These are phyloP conservation scores for Napeogenes inachia DNA, from an alignment of 2,888 invertebrate genomes.

Conservation along the genomic window DNA sequence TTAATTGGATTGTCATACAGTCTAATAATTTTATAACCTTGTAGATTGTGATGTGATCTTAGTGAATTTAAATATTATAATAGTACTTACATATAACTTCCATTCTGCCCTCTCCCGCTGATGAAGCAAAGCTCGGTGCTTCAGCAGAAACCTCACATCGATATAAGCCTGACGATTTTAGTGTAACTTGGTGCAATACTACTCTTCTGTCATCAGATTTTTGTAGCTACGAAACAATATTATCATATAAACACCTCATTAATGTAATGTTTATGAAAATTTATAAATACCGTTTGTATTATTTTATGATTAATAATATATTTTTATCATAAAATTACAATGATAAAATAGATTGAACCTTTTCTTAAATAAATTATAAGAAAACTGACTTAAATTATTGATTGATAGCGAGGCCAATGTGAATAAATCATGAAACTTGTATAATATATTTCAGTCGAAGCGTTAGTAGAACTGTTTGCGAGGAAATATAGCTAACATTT, in stretches of 20 bases:
- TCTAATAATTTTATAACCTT: too few relatives aligned
- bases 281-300: neutral
- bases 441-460: neutral
- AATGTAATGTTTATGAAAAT: neutral
- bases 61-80: slow-evolving; percentile 9
- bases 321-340: neutral
- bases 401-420: neutral
- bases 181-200: slow-evolving; percentile 80
- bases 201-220: slow-evolving; percentile 83
- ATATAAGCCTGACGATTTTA: slow-evolving; percentile 84
- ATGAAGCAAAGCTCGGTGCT: slow-evolving; percentile 86
- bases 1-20: too few relatives aligned
- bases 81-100: slow-evolving; percentile 86
- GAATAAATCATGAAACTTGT: neutral
- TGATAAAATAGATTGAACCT: neutral
- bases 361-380: neutral
- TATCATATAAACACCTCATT: neutral
- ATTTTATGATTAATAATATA: neutral
- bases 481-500: neutral
- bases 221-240: slow-evolving; percentile 69
- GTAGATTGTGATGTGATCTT: too few relatives aligned
- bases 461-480: neutral
- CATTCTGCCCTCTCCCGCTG: slow-evolving; percentile 85
- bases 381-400: neutral
- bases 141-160: slow-evolving; percentile 88